Conservation (phyloP, 2,113 vertebrate genomes). For the Chaetops frenatus region DNA sequence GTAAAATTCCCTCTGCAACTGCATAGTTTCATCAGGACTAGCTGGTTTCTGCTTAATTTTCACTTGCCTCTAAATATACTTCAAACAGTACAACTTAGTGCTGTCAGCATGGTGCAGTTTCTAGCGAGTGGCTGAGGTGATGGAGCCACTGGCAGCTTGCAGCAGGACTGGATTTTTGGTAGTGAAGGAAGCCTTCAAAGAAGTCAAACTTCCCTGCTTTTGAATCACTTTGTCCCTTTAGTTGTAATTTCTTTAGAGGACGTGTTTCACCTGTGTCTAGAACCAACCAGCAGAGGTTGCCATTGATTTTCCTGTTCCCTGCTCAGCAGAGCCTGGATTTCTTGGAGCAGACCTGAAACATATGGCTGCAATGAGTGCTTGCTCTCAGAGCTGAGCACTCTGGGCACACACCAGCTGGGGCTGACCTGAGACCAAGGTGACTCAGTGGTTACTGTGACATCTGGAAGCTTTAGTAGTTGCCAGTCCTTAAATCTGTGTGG, state of each 20-base stretch:
- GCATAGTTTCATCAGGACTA: not conserved
- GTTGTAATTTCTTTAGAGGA: not conserved
- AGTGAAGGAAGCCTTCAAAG: not conserved
- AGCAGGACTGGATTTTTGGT: not conserved
- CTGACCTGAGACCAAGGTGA: not conserved
- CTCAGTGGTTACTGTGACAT: fast-evolving
- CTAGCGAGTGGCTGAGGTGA: not conserved
- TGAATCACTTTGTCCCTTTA: not conserved
- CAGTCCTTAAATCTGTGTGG: fast-evolving
- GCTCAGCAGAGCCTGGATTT: not conserved
- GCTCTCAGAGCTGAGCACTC: not conserved
- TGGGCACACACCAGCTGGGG: not conserved
- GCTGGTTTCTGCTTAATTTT: not conserved
- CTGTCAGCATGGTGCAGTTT: not conserved
- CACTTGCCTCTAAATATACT: fast-evolving
- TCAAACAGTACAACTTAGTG: not conserved
- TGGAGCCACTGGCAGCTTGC: not conserved
- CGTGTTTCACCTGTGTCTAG: not conserved
- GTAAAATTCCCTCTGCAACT: not conserved
- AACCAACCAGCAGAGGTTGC: conserved; percentile 19
- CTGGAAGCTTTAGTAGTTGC: not conserved
- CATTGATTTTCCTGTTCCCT: not conserved
- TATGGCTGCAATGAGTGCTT: not conserved
- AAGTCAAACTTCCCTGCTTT: not conserved
- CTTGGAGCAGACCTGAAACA: not conserved